Evolutionary conservation across 2,888 invertebrate genomes (phyloP), one percentile per base, ranked within the genome.

Genomic region (Hoplodrina blanda): DNA sequence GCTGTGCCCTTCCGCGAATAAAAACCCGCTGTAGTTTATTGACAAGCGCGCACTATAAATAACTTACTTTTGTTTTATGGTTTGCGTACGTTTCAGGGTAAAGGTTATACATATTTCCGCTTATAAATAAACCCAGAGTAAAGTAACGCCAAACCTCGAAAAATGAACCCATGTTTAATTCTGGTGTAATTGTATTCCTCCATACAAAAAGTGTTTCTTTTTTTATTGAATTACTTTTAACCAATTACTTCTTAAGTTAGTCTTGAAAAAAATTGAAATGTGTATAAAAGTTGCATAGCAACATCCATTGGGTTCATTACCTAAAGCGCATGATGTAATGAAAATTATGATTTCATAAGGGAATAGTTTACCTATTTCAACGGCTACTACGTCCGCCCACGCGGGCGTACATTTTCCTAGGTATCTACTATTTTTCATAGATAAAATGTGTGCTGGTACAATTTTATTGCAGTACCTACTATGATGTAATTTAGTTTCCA

Each of bases 1-100:
- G 64, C 85, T 81, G 83, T 87, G 91, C 91, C 92, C 91, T 94
- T 92, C 92, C 90, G 87, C 86, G 86, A 82, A 80, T 82, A 86
- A 84, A 85, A 87, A 87, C 82, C 80, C 84, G 78, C 86, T 81
- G 86, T 81, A 77, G 86, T 88, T 86, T 91, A 90, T 91, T 89
- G 91, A 92, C 91, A 91, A 86, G 87, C 86, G 84, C 41, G 73
- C 37, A 84, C 84, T 86, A 89, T 89, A 90, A 91, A 90, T 90
- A 90, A 82, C 80, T 60, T 65, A 80, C 74, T 86, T 85, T 87
- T 85, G 84, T 82, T 85, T 82, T 82, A 74, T 78, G 74, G 69
- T 78, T 57, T 49, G 68, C 66, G 55, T 69, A 62, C 77, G 59
- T 56, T 67, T 37, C 37, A 50, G 44, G 50, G 63, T 68, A 72